Evolutionary conservation across 1,140 invertebrate species (phyloP), one percentile per base, ranked within the genome.

Genomic region (Drosophila ironensis): DNA sequence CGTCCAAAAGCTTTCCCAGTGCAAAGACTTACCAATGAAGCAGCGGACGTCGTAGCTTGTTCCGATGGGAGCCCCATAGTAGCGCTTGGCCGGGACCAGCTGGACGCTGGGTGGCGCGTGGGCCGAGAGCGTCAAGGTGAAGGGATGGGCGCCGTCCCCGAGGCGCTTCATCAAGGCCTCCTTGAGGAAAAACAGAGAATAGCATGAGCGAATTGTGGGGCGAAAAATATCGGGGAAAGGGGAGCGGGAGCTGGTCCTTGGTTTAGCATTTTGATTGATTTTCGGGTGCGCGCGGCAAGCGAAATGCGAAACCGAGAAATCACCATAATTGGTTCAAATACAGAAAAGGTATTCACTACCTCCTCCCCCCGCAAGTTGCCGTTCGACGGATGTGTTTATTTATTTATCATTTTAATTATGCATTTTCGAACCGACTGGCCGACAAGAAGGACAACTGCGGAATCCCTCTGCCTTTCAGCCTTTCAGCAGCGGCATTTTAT

Each of bases 51-150:
- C 95, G 87, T 97, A 97, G 59, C 95, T 96, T 16, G 95, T 97
- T 8, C 97, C 97, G 45, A 97, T 97, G 0, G 96, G 96, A 1
- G 96, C 95, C 0, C 97, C 97, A 50, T 94, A 95, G 90, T 98
- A 97, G 78, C 97, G 95, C 84, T 97, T 96, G 4, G 96, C 96
- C 1, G 96, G 96, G 14, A 97, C 96, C 57, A 98, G 91, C 87
- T 97, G 96, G 19, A 98, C 96, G 46, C 95, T 97, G 6, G 97
- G 96, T 20, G 96, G 96, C 22, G 96, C 95, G 54, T 96, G 91
- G 16, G 93, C 93, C 1, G 94, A 95, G 42, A 97, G 91, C 76
- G 95, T 93, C 92, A 97, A 93, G 40, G 93, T 94, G 77, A 97
- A 96, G 0, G 96, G 94, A 87, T 95, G 94, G 1, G 96, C 95